phyloP scores from a whole-genome alignment of 2,113 vertebrate species.

The Lynx canadensis region DNA sequence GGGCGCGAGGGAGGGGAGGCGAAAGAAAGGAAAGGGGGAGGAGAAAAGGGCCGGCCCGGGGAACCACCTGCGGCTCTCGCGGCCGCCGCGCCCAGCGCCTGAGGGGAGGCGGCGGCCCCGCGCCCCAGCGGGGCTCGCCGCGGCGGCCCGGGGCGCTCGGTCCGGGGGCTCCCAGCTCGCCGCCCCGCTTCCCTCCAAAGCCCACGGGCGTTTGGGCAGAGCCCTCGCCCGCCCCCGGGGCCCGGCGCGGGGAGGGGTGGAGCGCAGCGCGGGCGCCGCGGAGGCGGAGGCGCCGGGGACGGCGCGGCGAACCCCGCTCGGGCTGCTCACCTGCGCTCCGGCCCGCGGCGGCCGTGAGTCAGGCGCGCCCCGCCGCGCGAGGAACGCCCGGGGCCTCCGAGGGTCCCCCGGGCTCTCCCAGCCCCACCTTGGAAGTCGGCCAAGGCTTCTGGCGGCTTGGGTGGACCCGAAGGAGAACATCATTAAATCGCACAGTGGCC shows the following conservation, averaged over 20 bases:
- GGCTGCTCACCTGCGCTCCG: constrained; percentile 46
- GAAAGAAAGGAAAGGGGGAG: constrained; percentile 51
- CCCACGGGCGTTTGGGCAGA: not conserved
- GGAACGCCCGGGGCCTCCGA: not conserved
- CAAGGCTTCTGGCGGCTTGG: not conserved
- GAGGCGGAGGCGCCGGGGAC: not conserved
- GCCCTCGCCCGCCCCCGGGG: not conserved
- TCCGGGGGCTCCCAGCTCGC: not conserved
- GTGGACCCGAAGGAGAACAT: not conserved
- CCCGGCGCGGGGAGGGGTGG: not conserved
- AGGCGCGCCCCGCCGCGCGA: not conserved
- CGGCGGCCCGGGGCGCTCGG: not conserved
- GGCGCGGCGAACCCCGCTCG: not conserved
- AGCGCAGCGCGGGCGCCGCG: not conserved
- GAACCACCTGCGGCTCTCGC: constrained; percentile 85
- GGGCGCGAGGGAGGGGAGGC: constrained; percentile 77
- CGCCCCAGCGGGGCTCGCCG: not conserved
- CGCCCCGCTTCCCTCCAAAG: not conserved
- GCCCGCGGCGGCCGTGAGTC: not conserved
- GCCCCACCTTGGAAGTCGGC: not conserved
- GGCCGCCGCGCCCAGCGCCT: constrained; percentile 38
- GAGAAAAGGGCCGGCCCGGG: constrained; percentile 70
- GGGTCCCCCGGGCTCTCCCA: no score
- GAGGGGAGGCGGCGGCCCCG: not conserved
- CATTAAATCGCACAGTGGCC: not conserved